Evolutionary conservation across 2,888 invertebrate species (phyloP), one percentile per base, ranked within the genome.

Genomic region (Nowickia ferox): DNA sequence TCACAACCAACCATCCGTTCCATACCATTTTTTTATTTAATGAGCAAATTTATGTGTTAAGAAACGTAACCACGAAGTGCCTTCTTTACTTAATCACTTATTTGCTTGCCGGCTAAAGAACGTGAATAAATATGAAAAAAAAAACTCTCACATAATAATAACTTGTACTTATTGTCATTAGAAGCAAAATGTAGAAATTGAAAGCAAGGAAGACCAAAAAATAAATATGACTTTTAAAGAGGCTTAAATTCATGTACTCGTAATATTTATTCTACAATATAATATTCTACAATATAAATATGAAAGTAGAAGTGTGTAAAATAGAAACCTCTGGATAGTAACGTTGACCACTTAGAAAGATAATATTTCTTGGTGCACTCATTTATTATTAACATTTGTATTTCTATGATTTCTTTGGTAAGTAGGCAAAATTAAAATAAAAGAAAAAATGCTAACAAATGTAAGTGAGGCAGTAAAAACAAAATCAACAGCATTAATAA

Each of bases 131-230:
- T 11, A 53, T 40, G n/a, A 53, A 53, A 51, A 79, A 69, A 71
- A 63, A 22, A 79, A 69, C 84, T 79, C 71, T 57, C 75, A 63
- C 59, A 63, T 63, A 46, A 55, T 72, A 80, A 80, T 80, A 80
- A 80, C 65, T 72, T 80, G 65, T 72, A 72, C 72, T 80, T 80
- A 65, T 80, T 72, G 79, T 22, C 65, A 72, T 80, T 80, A 72
- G 15, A 63, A 69, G 51, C n/a, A 65, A 53, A 63, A n/a, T 2
- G 55, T 11, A 13, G 53, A 30, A 72, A 51, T 51, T 40, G 42
- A 66, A 40, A 57, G 48, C 38, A 40, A 68, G 22, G n/a, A 51
- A 72, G 65, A 40, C 57, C 57, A 30, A 22, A 55, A 30, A 42
- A 72, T n/a, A 80, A 72, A 40, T 72, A 38, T 22, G 68, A 51